These are phyloP conservation scores for Ophion ellenae DNA, from an alignment of 2,888 invertebrate genomes.

Conservation along the genomic window DNA sequence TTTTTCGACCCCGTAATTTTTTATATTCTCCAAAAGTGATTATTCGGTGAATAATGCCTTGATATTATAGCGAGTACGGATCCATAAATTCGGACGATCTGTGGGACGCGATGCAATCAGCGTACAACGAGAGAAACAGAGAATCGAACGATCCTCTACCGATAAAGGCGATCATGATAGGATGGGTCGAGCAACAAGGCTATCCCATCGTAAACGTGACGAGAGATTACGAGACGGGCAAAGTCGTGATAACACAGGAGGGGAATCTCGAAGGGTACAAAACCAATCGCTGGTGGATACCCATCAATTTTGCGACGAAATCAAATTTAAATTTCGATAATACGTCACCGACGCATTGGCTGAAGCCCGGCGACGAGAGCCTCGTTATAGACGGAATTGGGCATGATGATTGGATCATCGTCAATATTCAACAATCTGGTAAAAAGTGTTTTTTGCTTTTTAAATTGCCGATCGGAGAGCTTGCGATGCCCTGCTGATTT, in stretches of 20 bases:
- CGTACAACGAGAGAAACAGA: slow-evolving; percentile 37
- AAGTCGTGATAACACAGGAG: slow-evolving; percentile 68
- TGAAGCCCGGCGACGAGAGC: slow-evolving; percentile 62
- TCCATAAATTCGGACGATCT: slow-evolving; percentile 72
- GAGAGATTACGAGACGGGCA: slow-evolving; percentile 71
- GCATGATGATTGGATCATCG: slow-evolving; percentile 82
- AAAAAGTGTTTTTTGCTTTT: slow-evolving; percentile 54
- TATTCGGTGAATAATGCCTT: neutral
- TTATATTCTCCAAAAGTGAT: neutral
- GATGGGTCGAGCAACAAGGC: slow-evolving; percentile 84
- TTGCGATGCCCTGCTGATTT: neutral
- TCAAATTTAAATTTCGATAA: slow-evolving; percentile 60
- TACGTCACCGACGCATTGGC: slow-evolving; percentile 66
- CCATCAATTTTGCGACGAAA: slow-evolving; percentile 75
- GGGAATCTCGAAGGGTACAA: slow-evolving; percentile 53
- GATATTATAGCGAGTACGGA: slow-evolving; percentile 59
- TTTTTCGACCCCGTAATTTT: neutral
- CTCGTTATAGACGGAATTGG: slow-evolving; percentile 64
- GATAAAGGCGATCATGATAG: slow-evolving; percentile 69
- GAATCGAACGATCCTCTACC: slow-evolving; percentile 76
- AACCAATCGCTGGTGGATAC: slow-evolving; percentile 76
- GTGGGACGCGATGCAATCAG: slow-evolving; percentile 71
- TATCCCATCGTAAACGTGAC: slow-evolving; percentile 82
- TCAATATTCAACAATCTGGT: slow-evolving; percentile 81
- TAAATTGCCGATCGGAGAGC: neutral